Base-by-base conservation (phyloP, 2,797 vertebrate genomes). In the Tenualosa ilisha region DNA sequence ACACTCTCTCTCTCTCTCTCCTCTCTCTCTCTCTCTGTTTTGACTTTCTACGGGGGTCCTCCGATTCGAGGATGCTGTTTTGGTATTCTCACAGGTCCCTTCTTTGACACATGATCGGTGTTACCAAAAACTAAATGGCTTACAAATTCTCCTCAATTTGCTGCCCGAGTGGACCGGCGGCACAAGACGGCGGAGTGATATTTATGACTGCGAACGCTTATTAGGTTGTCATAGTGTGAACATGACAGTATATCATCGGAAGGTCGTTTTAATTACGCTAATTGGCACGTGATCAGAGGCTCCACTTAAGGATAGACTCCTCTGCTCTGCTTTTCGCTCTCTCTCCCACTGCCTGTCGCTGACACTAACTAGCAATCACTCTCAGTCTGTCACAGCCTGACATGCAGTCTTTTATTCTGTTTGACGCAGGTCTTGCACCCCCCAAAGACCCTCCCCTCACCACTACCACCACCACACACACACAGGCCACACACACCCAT, bases 31-130 rank as follows among this genome's bases (percentile, higher is more conserved):
- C 26, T 17, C 81, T 82, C 24, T 68, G 31, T 85, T 68, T 81
- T 72, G 63, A 50, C 56, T 79, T 82, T 65, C 81, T 83, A 22
- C 81, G 22, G 4, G 46, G 53, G 85, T 85, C 84, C 84, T 51
- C 22, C 50, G 84, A 84, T 88, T 83, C 6, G 72, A 72, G 63
- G 85, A 87, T 85, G 81, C 81, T 75, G 75, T 86, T 84, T 81
- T 86, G 61, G 65, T 81, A 84, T 85, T 86, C 81, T 91, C 86
- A 61, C 68, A 83, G 86, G 85, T 88, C 63, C 84, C 37, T 68
- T 37, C 84, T 87, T 82, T 88, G 89, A 88, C 87, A 89, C 89
- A 91, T 54, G 82, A 88, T 88, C 86, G 82, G 75, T 85, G 82
- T 83, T 61, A 82, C 59, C 49, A 81, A 85, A 72, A 72, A 86